Conservation (phyloP, 1,140 invertebrate genomes). For the Oncopeltus fasciatus region DNA sequence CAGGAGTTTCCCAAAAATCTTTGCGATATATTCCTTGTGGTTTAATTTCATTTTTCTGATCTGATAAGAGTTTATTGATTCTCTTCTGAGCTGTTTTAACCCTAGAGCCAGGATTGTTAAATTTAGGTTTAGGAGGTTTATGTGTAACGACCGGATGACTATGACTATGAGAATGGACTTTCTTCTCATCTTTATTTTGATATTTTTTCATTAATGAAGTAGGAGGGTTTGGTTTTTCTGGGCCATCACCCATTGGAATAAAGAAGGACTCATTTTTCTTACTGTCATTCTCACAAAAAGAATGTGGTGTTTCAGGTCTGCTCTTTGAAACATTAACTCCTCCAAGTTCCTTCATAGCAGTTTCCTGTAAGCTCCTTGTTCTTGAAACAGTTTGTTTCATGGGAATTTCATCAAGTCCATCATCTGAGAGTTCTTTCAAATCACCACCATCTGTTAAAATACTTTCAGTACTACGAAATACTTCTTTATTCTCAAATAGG, state of each 20-base stretch:
- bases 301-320: conserved; percentile 24
- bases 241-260: conserved; percentile 21
- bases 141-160: conserved; percentile 32
- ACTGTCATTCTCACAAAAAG: conserved; percentile 19
- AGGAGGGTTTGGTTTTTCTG: conserved; percentile 17
- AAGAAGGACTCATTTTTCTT: conserved; percentile 25
- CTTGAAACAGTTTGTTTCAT: conserved; percentile 31
- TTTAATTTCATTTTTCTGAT: background rate
- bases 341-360: conserved; percentile 27
- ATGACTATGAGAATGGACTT: conserved; percentile 19
- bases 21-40: conserved; percentile 16
- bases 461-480: conserved; percentile 33
- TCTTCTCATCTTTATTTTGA: conserved; percentile 19
- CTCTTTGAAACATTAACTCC: conserved; percentile 21
- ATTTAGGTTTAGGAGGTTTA: conserved; percentile 35
- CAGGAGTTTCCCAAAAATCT: conserved; percentile 24
- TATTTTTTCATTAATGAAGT: conserved; percentile 17
- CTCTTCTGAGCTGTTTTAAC: conserved; percentile 25
- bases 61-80: conserved; percentile 2
- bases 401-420: conserved; percentile 32
- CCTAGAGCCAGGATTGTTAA: conserved; percentile 25
- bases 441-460: conserved; percentile 41
- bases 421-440: conserved; percentile 34
- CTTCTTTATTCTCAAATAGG: conserved; percentile 27
- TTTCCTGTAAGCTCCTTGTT: conserved; percentile 36